Percentiles rank a stretch among this genome's conserved stretches.
Evolutionary conservation across 2,888 invertebrate species (phyloP).

Genomic region (Lithophane semibrunnea): DNA sequence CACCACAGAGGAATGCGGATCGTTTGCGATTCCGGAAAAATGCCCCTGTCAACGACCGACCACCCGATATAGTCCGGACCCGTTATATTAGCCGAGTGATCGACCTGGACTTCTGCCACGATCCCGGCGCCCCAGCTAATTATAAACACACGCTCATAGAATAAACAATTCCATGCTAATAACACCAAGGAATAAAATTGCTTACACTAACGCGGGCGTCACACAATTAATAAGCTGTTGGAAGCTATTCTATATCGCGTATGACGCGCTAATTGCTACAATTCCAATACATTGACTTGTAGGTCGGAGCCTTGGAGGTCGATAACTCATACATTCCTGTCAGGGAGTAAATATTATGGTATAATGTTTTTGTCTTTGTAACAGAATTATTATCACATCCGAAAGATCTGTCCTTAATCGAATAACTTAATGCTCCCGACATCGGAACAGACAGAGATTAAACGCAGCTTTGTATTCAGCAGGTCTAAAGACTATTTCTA

Average conservation of each 20-base stretch:
- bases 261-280: constrained; percentile 73
- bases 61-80: constrained; percentile 85
- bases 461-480: constrained; percentile 49
- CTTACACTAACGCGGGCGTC: constrained; percentile 67
- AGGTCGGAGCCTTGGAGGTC: constrained; percentile 69
- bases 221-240: constrained; percentile 73
- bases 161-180: constrained; percentile 82
- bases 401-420: constrained; percentile 47
- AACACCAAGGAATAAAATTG: constrained; percentile 78
- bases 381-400: constrained; percentile 42
- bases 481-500: constrained; percentile 53
- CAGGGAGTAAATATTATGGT: constrained; percentile 47
- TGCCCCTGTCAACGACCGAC: constrained; percentile 86
- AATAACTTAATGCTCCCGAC: constrained; percentile 36
- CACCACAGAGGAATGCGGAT: constrained; percentile 72
- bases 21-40: constrained; percentile 81
- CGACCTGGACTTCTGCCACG: constrained; percentile 89
- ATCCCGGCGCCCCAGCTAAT: constrained; percentile 84
- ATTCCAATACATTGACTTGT: constrained; percentile 72
- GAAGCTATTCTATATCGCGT: constrained; percentile 72
- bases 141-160: constrained; percentile 80
- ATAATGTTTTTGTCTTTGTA: constrained; percentile 38
- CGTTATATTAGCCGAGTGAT: constrained; percentile 87
- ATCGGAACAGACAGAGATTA: constrained; percentile 50
- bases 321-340: constrained; percentile 63